Conservation (phyloP, 2,797 vertebrate species). For the Pangasius djambal region DNA sequence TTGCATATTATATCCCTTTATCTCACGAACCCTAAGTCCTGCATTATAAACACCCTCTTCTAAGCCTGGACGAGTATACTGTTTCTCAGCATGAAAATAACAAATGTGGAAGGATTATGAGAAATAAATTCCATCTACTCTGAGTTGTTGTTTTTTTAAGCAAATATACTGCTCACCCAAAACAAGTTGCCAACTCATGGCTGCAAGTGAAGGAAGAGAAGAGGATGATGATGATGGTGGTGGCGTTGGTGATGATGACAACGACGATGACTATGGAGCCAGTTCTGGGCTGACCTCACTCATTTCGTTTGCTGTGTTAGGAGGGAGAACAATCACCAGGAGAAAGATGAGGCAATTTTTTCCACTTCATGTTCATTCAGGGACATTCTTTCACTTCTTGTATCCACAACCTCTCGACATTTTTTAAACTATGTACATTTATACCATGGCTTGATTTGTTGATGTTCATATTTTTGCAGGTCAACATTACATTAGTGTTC, state of each 20-base stretch:
- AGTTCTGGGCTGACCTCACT: background rate
- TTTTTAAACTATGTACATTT: conserved; percentile 64
- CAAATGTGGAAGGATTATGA: conserved; percentile 44
- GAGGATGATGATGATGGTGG: background rate
- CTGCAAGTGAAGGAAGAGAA: background rate
- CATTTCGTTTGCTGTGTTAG: background rate
- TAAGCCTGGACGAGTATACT: conserved; percentile 20
- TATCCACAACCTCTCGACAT: conserved; percentile 16
- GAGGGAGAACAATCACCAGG: background rate
- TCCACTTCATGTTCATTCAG: background rate
- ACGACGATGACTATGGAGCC: background rate
- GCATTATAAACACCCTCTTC: conserved; percentile 38
- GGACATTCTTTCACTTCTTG: conserved; percentile 15
- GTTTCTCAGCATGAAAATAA: conserved; percentile 27
- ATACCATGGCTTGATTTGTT: conserved; percentile 65
- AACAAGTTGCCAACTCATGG: background rate
- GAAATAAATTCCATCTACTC: conserved; percentile 6
- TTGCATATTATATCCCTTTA: conserved; percentile 39
- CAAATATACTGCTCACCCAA: conserved; percentile 27
- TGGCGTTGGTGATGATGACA: background rate
- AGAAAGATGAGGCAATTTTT: background rate
- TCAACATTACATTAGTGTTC: conserved; percentile 42
- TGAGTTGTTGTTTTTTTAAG: conserved; percentile 26
- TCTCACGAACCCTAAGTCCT: conserved; percentile 36
- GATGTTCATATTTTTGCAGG: conserved; percentile 49